Conservation (phyloP, 2,113 vertebrate species). For the Chionomys nivalis region DNA sequence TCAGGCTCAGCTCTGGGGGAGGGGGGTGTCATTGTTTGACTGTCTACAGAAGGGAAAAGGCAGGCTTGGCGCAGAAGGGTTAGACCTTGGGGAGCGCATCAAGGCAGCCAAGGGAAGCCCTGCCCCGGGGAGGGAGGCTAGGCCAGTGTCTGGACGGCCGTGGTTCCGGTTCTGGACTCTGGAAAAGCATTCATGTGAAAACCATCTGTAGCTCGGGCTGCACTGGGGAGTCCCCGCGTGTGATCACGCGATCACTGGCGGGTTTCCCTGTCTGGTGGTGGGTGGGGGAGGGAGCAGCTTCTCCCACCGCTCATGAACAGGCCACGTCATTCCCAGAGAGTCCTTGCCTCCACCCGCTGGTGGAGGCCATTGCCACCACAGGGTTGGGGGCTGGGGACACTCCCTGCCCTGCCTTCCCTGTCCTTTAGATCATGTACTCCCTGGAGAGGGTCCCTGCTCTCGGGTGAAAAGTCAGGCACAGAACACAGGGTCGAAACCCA, state of each 20-base stretch:
- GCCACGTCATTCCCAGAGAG: accelerated
- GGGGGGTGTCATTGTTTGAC: not conserved
- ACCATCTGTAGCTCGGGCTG: constrained; percentile 22
- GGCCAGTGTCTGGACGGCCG: not conserved
- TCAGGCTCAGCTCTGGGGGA: not conserved
- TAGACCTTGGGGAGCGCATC: not conserved
- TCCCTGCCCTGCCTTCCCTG: not conserved
- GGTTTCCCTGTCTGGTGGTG: not conserved
- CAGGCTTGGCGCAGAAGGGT: not conserved
- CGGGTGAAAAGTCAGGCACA: not conserved
- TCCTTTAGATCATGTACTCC: not conserved
- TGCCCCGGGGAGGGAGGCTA: not conserved
- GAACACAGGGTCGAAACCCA: accelerated
- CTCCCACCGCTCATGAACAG: not conserved
- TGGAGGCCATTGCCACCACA: accelerated
- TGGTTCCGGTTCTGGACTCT: not conserved
- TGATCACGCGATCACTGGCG: no score
- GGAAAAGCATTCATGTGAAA: constrained; percentile 44
- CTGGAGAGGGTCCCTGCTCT: not conserved
- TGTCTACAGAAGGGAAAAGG: not conserved
- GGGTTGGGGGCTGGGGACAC: accelerated
- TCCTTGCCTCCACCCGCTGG: not conserved
- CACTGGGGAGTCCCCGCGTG: not conserved
- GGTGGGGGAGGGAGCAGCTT: not conserved
- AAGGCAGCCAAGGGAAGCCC: not conserved